Conservation (phyloP, 2,888 invertebrate species). For the Sarcophaga rosellei region DNA sequence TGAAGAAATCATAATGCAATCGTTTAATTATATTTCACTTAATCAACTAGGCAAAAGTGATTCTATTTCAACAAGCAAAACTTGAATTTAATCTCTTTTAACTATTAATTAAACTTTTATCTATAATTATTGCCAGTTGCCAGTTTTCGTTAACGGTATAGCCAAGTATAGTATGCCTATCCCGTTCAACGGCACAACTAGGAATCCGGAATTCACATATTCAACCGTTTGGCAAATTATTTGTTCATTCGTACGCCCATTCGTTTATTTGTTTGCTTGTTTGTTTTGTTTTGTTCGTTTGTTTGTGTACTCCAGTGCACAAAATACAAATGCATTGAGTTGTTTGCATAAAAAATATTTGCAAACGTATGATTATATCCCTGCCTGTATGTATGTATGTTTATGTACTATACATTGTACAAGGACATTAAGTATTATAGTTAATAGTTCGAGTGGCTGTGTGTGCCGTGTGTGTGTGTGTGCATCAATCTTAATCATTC, state of each 20-base stretch:
- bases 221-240: background rate
- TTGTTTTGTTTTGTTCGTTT: background rate
- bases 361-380: background rate
- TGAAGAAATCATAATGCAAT: too few species aligned
- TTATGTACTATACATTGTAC: background rate
- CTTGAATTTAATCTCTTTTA: too few species aligned
- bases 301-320: background rate
- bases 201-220: background rate
- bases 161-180: too few species aligned
- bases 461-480: background rate
- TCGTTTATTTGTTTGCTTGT: background rate
- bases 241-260: background rate
- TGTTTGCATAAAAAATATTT: background rate
- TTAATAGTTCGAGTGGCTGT: background rate
- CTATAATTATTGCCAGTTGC: too few species aligned
- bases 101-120: too few species aligned
- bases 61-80: too few species aligned
- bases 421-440: background rate
- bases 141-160: too few species aligned
- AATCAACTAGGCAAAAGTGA: too few species aligned
- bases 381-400: background rate
- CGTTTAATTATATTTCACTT: too few species aligned
- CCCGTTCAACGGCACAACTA: too few species aligned
- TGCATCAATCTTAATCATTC: slow-evolving; percentile 27
- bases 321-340: background rate